phyloP scores from a whole-genome alignment of 2,888 invertebrate genomes.

The Rhamphomyia laevipes region DNA sequence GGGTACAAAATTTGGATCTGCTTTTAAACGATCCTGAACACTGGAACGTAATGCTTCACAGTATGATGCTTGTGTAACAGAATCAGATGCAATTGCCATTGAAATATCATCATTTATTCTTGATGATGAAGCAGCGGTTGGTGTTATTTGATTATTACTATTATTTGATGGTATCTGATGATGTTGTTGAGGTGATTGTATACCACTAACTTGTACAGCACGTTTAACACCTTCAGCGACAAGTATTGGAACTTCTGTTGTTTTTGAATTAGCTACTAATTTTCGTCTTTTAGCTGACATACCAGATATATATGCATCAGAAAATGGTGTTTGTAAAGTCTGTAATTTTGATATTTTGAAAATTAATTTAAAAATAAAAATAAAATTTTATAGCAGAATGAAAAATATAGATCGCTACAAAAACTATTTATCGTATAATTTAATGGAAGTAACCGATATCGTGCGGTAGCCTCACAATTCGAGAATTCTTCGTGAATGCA shows the following conservation, averaged over 20 bases:
- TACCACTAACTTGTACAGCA: constrained; percentile 28
- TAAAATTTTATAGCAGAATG: not conserved
- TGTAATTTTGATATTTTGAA: constrained; percentile 4
- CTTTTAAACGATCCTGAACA: constrained; percentile 31
- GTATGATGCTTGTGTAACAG: constrained; percentile 30
- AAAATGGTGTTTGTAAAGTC: constrained; percentile 49
- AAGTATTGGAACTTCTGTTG: constrained; percentile 28
- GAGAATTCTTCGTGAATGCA: too few species aligned
- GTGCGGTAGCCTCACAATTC: too few species aligned
- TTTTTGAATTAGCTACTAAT: constrained; percentile 42
- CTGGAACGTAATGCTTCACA: constrained; percentile 30
- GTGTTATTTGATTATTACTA: constrained; percentile 18
- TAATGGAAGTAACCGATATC: too few species aligned
- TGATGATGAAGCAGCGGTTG: constrained; percentile 15
- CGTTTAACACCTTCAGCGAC: constrained; percentile 32
- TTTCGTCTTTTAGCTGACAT: constrained; percentile 84
- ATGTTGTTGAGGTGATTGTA: constrained; percentile 19
- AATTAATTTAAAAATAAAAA: not conserved
- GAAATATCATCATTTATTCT: constrained; percentile 14
- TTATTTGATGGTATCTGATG: constrained; percentile 5
- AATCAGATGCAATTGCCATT: constrained; percentile 28
- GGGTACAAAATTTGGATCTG: constrained; percentile 30
- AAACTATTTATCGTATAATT: too few species aligned
- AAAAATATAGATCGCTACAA: too few species aligned
- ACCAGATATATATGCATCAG: constrained; percentile 81